Base-by-base conservation (phyloP, 2,888 invertebrate species). In the Caenorhabditis parvicauda region DNA sequence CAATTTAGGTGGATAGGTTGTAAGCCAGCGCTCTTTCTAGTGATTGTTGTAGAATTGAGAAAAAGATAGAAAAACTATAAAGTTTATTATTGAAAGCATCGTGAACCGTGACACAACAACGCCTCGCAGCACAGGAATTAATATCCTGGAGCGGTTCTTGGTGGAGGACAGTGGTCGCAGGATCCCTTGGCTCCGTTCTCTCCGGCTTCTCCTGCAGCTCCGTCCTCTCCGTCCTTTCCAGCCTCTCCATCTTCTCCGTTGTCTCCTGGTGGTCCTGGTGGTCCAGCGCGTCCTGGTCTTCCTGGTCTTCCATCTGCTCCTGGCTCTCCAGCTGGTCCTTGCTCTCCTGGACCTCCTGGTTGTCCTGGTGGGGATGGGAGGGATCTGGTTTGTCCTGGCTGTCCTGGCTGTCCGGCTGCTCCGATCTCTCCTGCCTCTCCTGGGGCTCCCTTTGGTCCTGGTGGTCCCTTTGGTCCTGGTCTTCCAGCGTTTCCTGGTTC, bases 121-220 rank as follows among this genome's bases (percentile, higher is more conserved):
- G n/a, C n/a, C n/a, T n/a, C n/a, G n/a, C n/a, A n/a, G n/a, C n/a
- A n/a, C n/a, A n/a, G n/a, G n/a, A n/a, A n/a, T n/a, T 68, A 68
- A 58, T 68, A 68, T 57, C 67, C 67, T 51, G 67, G 67, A 39
- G 67, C 67, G 54, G 67, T 68, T 45, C 67, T 51, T 53, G 67
- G 67, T 57, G 67, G 64, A 50, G 67, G 67, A 53, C 68, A 69
- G 55, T 69, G 70, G 54, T 70, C 70, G 70, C 70, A 70, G 21
- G 64, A 58, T 59, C 70, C 70, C 63, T 70, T 70, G 53, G 59
- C 43, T 62, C 70, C 70, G 43, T 56, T 64, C 39, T 56, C 39
- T 68, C 72, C 72, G 7, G 68, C 42, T 4, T 53, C 62, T 67
- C 72, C 72, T 47, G 59, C 48, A 17, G 62, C 68, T 63, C 72